A percentile compares a stretch with the other conserved stretches of the same genome.
phyloP scores from a whole-genome alignment of 2,113 vertebrate species.

The Pontoporia blainvillei region DNA sequence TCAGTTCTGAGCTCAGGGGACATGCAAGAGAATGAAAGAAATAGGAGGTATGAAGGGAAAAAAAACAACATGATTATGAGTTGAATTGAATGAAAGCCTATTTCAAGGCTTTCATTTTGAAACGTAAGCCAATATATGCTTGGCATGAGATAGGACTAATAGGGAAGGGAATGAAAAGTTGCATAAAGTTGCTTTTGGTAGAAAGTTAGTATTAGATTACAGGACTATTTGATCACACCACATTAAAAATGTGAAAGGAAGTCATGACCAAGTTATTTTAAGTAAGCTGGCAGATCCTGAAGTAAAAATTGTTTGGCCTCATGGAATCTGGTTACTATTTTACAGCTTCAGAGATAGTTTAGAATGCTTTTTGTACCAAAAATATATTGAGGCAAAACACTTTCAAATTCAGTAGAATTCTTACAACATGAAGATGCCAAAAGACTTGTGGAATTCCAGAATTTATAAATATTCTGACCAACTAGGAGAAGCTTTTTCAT shows the following conservation, averaged over 20 bases:
- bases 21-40: neutral
- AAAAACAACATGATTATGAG: neutral
- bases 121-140: neutral
- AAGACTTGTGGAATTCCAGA: neutral
- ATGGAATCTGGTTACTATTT: neutral
- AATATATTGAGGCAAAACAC: neutral
- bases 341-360: neutral
- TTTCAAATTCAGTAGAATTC: neutral
- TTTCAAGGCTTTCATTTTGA: conserved; percentile 19
- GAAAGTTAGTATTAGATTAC: conserved; percentile 27
- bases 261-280: conserved; percentile 35
- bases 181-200: conserved; percentile 13
- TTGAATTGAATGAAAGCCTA: neutral
- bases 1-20: neutral
- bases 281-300: neutral
- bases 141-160: neutral
- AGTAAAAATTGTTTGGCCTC: neutral
- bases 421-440: neutral
- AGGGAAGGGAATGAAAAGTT: neutral
- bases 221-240: conserved; percentile 19
- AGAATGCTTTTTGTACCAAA: neutral
- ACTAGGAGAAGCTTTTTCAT: neutral
- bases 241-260: conserved; percentile 10
- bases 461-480: neutral
- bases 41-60: neutral